phyloP scores from a whole-genome alignment of 2,888 invertebrate genomes.

The Chirona hameri region DNA sequence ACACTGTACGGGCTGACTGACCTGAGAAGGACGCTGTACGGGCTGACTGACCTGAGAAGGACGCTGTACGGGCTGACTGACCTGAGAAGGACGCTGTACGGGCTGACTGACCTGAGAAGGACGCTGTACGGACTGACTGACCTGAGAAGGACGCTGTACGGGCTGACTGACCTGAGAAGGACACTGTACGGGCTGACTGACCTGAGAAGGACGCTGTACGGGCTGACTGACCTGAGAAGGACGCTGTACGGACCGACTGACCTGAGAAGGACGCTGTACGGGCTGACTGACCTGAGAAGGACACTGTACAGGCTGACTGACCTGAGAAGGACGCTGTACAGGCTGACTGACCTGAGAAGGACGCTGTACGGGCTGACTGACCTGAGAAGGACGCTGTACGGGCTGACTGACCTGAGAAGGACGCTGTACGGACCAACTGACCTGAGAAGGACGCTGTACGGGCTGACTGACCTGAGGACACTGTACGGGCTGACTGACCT shows the following conservation, averaged over 20 bases:
- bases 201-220: neutral
- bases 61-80: neutral
- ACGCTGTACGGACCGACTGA: neutral
- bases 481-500: neutral
- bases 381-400: neutral
- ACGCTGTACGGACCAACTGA: too few relatives aligned
- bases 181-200: neutral
- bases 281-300: neutral
- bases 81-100: neutral
- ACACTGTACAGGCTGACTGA: neutral
- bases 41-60: too few relatives aligned
- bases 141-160: constrained; percentile 9
- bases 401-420: neutral
- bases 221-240: too few relatives aligned
- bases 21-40: too few relatives aligned
- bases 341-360: neutral
- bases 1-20: too few relatives aligned
- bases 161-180: neutral
- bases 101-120: neutral
- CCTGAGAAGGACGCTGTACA: neutral
- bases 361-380: neutral
- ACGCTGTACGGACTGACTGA: neutral
- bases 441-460: too few relatives aligned
- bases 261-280: neutral
- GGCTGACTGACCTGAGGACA: too few relatives aligned